Base-by-base conservation (phyloP, 2,797 vertebrate genomes). In the Parotocinclus haroldoi region DNA sequence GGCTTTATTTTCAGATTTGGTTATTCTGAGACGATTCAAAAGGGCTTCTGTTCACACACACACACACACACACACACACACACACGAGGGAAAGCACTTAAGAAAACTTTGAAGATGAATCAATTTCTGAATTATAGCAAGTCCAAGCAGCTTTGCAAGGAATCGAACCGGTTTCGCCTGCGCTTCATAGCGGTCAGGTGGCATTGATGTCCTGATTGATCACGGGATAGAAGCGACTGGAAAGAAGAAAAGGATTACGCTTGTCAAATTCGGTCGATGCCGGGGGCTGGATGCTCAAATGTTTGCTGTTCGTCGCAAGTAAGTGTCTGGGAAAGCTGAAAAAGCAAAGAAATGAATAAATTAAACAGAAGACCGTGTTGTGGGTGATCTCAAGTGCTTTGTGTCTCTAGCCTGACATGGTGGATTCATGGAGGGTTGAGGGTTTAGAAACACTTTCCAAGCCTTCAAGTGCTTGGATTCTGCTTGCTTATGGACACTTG, bases 121-220 rank as follows among this genome's bases (percentile, higher is more conserved):
- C 91, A 90, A 95, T 92, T 88, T 91, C 90, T 92, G 93, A 91
- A 92, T 93, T 93, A 92, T 93, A 92, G 87, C 80, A 87, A 91
- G 91, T 88, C 88, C 81, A 86, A 81, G 83, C 88, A 84, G 86
- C 92, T 89, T 87, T 82, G 85, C 63, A 83, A 83, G 89, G 91
- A 88, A 87, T 77, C 85, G 90, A 91, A 93, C 89, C 87, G 89
- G 53, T 87, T n/a, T 91, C 86, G 91, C 92, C 88, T 93, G 89
- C 87, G 93, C 88, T 91, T 91, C 91, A 91, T 90, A 91, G 88
- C 75, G 77, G 91, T 91, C 91, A 90, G 83, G 75, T 88, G 88
- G 87, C 88, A 91, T 88, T 93, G 91, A 93, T 92, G 91, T 86
- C 78, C 85, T 91, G 93, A 95, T 93, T 95, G 94, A 95, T 94